phyloP scores from a whole-genome alignment of 2,113 vertebrate genomes.

The Ictalurus punctatus region DNA sequence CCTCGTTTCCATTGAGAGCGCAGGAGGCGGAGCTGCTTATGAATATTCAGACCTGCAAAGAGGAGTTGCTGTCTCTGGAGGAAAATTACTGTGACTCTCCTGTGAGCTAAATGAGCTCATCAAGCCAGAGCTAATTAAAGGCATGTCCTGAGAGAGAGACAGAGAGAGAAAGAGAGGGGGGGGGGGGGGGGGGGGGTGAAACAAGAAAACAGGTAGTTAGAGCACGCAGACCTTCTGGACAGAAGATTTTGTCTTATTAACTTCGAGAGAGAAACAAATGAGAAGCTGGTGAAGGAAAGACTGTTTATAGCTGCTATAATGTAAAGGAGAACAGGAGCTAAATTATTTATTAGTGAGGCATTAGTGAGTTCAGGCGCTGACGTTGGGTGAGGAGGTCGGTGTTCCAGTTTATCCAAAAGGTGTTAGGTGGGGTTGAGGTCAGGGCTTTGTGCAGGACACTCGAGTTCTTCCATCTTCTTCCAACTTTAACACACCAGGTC shows the following conservation, averaged over 20 bases:
- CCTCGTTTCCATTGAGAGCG: slow-evolving; percentile 48
- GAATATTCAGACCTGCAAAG: slow-evolving; percentile 52
- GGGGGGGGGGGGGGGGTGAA: no score
- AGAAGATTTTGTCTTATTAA: slow-evolving; percentile 38
- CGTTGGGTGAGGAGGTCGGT: no score
- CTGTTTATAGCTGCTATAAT: neutral
- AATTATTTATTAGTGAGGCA: no score
- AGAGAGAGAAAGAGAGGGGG: no score
- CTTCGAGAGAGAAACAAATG: neutral
- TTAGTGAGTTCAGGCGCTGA: no score
- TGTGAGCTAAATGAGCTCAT: slow-evolving; percentile 64
- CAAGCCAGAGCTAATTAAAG: slow-evolving; percentile 63
- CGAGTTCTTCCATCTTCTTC: no score
- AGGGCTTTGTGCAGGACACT: no score
- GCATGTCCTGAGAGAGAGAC: neutral
- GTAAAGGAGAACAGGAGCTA: neutral
- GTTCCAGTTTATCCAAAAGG: no score
- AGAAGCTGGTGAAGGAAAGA: neutral
- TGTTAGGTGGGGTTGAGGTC: no score
- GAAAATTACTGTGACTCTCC: slow-evolving; percentile 51
- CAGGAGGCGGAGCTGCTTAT: slow-evolving; percentile 42
- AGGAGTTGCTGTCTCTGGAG: slow-evolving; percentile 41
- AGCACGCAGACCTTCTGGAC: neutral
- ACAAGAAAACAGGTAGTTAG: neutral
- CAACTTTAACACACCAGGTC: no score